Evolutionary conservation across 2,113 vertebrate genomes (phyloP).

Genomic region (Chitala chitala): DNA sequence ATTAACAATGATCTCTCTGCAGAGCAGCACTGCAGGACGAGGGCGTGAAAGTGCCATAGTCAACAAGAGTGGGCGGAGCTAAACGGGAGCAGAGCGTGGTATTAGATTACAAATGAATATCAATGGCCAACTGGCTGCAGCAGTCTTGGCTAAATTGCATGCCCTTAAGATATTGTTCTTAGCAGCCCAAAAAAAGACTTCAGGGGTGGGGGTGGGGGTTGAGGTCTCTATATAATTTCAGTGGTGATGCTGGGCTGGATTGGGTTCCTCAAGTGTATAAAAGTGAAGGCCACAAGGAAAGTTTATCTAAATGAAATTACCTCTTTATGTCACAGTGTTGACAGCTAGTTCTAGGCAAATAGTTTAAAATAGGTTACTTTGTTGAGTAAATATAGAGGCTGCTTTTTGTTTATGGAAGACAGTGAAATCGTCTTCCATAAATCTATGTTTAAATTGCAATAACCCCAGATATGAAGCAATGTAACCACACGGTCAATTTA

Average conservation of each 20-base stretch:
- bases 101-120: conserved; percentile 72
- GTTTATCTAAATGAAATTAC: too few relatives aligned
- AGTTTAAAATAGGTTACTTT: not conserved
- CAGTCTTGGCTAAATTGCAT: conserved; percentile 55
- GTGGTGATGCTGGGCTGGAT: conserved; percentile 26
- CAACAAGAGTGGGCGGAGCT: conserved; percentile 53
- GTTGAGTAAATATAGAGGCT: not conserved
- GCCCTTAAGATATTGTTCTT: conserved; percentile 57
- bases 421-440: not conserved
- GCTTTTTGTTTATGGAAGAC: not conserved
- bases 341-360: too few relatives aligned
- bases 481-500: too few relatives aligned
- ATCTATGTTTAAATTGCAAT: not conserved
- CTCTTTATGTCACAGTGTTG: too few relatives aligned
- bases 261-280: not conserved
- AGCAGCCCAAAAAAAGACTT: conserved; percentile 50
- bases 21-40: conserved; percentile 18
- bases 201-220: conserved; percentile 21
- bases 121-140: conserved; percentile 61
- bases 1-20: conserved; percentile 45
- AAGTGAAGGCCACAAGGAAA: not conserved
- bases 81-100: conserved; percentile 50
- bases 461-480: too few relatives aligned
- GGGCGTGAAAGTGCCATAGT: too few relatives aligned
- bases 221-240: conserved; percentile 37